Evolutionary conservation across 2,797 vertebrate genomes (phyloP), one percentile per base, ranked within the genome.

Genomic region (Argentina silus): DNA sequence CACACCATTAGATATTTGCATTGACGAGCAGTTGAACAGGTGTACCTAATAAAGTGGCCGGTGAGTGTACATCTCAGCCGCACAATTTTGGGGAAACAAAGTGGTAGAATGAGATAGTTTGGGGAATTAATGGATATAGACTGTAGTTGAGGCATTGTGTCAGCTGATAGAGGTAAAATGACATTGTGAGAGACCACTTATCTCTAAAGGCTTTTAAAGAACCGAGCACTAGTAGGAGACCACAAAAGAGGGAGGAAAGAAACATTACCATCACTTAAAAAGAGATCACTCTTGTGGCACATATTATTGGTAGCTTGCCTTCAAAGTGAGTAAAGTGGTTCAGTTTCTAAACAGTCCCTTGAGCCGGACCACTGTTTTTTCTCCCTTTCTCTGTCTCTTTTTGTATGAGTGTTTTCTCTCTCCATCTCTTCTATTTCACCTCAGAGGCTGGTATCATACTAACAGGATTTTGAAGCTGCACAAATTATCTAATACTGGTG

Each of bases 271-370:
- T 67, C 53, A 17, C 67, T 82, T 82, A 78, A 67, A 84, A 79
- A 82, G 80, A 68, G 78, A 78, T 78, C 69, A 36, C 59, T 88
- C 86, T 61, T 77, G 53, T 78, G 0, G 80, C 73, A 74, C 63
- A 64, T 76, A 77, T 79, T 89, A 74, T 72, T 79, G 69, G 80
- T 56, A 79, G 80, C 82, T 81, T 6, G 44, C 57, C 76, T 90
- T 87, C 84, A 88, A 86, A 89, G 85, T 85, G 42, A 76, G 67
- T n/a, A 71, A 83, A 73, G 76, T 57, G 67, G 56, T 77, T 85
- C 70, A 81, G 68, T 84, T 79, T 78, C 78, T 78, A 78, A 85
- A 88, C 76, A 81, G 60, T 90, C 86, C 88, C 86, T 7, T 12
- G 81, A 89, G 87, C 76, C 45, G 59, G 75, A 80, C 67, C 76